Evolutionary conservation across 2,113 vertebrate genomes (phyloP), one percentile per base, ranked within the genome.

Genomic region (Anhinga rufa): DNA sequence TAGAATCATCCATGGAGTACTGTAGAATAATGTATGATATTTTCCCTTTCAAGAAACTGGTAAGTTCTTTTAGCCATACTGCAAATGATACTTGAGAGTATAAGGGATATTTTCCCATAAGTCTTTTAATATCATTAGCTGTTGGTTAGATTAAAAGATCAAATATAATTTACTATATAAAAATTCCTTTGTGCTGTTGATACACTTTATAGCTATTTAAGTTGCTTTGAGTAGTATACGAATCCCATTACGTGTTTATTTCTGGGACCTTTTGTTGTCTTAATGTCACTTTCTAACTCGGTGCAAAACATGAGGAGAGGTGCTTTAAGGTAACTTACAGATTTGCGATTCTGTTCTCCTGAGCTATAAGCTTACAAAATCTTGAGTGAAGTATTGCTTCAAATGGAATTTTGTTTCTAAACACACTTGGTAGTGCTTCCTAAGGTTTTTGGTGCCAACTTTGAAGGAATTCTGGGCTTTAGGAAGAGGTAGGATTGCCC

Each of bases 1-100:
- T 99, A 86, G 99, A 99, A 80, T 99, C 99, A 49, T 99, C 99
- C 42, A 99, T 99, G 99, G 99, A 99, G 90, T 99, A 99, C 86
- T 99, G 99, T 71, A 98, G 99, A 81, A 99, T 99, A 96, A 99
- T 99, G 97, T 99, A 99, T 52, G 99, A 99, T 81, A 98, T 99
- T 95, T 99, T 99, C 95, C 99, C 99, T 78, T 97, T 98, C 71
- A 98, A 98, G 96, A 99, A 99, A 87, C 98, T 99, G 98, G 99
- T 99, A 64, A 98, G 99, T 95, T n/a, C 28, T 85, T 76, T 7
- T 34, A 32, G 25, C 29, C 25, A 0, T 21, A 24, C 24, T 62
- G 22, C 5, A 2, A 22, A 1, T 61, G 5, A 2, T 66, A 21
- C 48, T 58, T 74, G 9, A 7, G 34, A 7, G 7, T 7, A 2